A percentile compares a stretch with the other conserved stretches of the same genome.
Conservation (phyloP, 2,113 vertebrate genomes). For the Smithornis capensis region DNA sequence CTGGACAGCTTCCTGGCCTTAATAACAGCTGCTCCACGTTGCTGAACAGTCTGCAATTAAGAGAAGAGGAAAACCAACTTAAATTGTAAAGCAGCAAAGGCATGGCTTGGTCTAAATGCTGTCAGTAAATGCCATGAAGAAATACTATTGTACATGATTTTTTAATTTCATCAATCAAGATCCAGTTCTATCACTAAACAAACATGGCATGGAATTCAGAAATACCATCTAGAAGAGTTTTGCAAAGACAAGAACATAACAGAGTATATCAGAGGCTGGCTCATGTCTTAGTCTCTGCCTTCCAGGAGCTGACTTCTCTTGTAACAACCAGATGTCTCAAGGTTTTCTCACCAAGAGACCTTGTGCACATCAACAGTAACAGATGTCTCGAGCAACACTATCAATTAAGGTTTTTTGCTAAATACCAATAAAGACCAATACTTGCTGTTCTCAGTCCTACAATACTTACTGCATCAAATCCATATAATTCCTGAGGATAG, state of each 20-base stretch:
- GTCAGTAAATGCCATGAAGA: neutral
- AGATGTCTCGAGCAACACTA: neutral
- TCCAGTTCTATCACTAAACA: neutral
- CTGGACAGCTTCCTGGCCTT: conserved; percentile 96
- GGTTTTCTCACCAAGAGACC: neutral
- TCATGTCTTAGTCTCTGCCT: neutral
- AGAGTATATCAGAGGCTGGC: neutral
- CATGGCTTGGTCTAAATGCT: neutral
- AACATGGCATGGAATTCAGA: neutral
- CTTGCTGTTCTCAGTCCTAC: neutral
- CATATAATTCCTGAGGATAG: neutral
- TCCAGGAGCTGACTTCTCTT: neutral
- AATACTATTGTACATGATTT: accelerated
- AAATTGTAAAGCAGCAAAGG: neutral
- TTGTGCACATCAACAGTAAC: neutral
- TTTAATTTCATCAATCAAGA: neutral
- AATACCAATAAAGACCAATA: neutral
- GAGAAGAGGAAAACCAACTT: neutral
- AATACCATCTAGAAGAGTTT: neutral
- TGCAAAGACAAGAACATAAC: neutral
- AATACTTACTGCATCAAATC: neutral
- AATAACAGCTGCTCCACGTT: conserved; percentile 92
- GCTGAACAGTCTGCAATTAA: conserved; percentile 87
- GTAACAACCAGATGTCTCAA: neutral
- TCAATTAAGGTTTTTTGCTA: neutral